Base-by-base conservation (phyloP, 2,888 invertebrate genomes). In the Mesorhabditis sp. region DNA sequence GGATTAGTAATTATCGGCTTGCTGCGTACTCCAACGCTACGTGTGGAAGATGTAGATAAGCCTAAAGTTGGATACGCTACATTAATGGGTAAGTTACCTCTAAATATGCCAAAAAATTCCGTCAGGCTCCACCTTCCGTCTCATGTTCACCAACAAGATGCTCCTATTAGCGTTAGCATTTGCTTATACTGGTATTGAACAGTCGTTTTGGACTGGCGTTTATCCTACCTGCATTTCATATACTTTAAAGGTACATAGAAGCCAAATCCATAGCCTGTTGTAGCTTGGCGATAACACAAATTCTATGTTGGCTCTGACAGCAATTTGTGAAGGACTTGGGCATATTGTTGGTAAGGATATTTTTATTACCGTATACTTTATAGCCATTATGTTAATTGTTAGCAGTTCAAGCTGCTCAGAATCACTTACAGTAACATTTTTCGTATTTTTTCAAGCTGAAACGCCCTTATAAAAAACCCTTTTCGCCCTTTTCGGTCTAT, bases 151-250 rank as follows among this genome's bases (percentile, higher is more conserved):
- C 61, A 73, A 72, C 70, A 76, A 74, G 68, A 78, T 80, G 76
- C 43, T 77, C 64, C 68, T 76, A 4, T 69, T 80, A 10, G 80
- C 78, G 4, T 74, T 80, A 67, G 77, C 77, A 66, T 78, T 78
- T 58, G 74, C 74, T 4, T 78, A 78, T 65, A 76, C 77, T 45
- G 78, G 78, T 67, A 74, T 78, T 65, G 76, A 75, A 68, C 78
- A 76, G 67, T 76, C 76, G 42, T 78, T 76, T 67, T 78, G 78
- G 78, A 76, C 77, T 84, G 95, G 95, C 0, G 95, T 98, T 0
- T 98, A 96, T 88, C 93, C 95, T 45, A 90, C 94, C 0, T 91
- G 93, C 78, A 91, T 98, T 75, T 94, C 95, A 0, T 93, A 93
- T 86, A 96, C 94, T 0, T 86, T 89, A 67, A 87, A 89, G n/a